Conservation (phyloP, 2,888 invertebrate genomes). For the Bombylius major region DNA sequence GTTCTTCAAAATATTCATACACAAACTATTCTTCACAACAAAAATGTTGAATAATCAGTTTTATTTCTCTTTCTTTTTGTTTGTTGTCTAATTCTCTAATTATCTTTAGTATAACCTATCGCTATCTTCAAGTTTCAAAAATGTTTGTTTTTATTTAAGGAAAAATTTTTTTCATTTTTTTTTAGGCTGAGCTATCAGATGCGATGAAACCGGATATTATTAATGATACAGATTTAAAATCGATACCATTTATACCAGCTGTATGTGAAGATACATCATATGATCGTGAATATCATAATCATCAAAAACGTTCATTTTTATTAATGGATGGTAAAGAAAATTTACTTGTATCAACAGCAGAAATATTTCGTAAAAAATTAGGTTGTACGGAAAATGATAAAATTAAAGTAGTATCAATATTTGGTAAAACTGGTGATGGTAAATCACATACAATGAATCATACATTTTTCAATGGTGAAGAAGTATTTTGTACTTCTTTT, state of each 20-base stretch:
- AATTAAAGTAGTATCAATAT: slow-evolving; percentile 69
- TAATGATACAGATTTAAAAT: slow-evolving; percentile 27
- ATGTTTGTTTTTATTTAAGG: too few relatives aligned
- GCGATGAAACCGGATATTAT: slow-evolving; percentile 24
- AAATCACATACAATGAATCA: slow-evolving; percentile 70
- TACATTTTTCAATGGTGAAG: slow-evolving; percentile 50
- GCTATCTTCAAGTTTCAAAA: too few relatives aligned
- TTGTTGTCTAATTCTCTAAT: too few relatives aligned
- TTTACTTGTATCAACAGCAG: slow-evolving; percentile 43
- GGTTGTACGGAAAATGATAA: slow-evolving; percentile 37
- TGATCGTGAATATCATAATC: slow-evolving; percentile 17
- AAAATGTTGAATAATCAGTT: too few relatives aligned
- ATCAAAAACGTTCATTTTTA: slow-evolving; percentile 31
- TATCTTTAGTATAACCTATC: too few relatives aligned
- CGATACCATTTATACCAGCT: slow-evolving; percentile 27
- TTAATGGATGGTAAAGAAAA: slow-evolving; percentile 50
- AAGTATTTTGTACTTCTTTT: slow-evolving; percentile 36
- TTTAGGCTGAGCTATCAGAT: slow-evolving; percentile 18
- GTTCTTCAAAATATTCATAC: too few relatives aligned
- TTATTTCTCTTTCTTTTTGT: too few relatives aligned
- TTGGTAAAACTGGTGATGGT: slow-evolving; percentile 75
- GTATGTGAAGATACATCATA: slow-evolving; percentile 20
- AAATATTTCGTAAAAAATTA: slow-evolving; percentile 38
- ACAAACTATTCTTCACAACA: too few relatives aligned
- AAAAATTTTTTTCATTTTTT: slow-evolving; percentile 9